Evolutionary conservation across 2,113 vertebrate genomes (phyloP).

Genomic region (Gymnarchus niloticus): DNA sequence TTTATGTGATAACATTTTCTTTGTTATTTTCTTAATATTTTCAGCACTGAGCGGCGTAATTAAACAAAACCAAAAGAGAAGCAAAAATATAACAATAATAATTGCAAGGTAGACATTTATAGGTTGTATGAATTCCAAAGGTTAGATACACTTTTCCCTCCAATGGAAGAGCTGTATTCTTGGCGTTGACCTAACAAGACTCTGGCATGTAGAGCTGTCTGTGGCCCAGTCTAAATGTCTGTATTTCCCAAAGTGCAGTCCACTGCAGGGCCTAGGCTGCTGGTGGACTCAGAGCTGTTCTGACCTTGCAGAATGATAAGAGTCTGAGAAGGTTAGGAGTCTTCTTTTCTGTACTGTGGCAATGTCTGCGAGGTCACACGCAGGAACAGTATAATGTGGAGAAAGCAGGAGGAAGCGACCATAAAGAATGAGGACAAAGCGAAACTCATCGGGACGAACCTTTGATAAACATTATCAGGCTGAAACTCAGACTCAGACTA

Average conservation of each 20-base stretch:
- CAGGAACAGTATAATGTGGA: no score
- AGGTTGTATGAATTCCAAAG: background rate
- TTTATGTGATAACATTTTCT: conserved; percentile 34
- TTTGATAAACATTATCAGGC: background rate
- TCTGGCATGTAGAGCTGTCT: conserved; percentile 18
- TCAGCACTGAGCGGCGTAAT: conserved; percentile 19
- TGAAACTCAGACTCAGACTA: background rate
- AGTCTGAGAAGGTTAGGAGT: conserved; percentile 38
- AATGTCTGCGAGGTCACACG: background rate
- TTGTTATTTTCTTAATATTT: conserved; percentile 22
- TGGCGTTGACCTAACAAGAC: conserved; percentile 52
- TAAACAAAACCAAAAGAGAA: conserved; percentile 18
- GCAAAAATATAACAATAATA: conserved; percentile 17
- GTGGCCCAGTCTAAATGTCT: conserved; percentile 4
- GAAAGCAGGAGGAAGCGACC: background rate
- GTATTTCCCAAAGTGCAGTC: conserved; percentile 10
- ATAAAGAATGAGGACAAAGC: background rate
- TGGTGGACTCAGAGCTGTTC: background rate
- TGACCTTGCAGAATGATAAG: conserved; percentile 18
- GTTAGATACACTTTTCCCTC: conserved; percentile 63
- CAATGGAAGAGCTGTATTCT: conserved; percentile 64
- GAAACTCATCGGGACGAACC: background rate
- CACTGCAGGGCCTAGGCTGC: background rate
- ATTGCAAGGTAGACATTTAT: background rate
- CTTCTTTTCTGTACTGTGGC: background rate